Evolutionary conservation across 1,140 invertebrate genomes (phyloP), one percentile per base, ranked within the genome.

Genomic region (Drosophila pallidifrons): DNA sequence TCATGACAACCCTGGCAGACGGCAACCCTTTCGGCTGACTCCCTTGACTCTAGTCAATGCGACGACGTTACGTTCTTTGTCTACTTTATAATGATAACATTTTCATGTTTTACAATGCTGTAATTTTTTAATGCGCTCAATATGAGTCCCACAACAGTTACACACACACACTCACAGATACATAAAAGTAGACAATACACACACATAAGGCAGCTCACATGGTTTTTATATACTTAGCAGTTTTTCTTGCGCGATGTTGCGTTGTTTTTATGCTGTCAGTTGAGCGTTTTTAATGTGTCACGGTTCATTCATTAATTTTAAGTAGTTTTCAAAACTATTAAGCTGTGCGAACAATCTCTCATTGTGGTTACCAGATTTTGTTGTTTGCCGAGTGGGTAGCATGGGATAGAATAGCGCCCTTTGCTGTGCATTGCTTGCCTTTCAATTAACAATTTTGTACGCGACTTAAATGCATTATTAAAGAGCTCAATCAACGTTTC

Each of bases 71-170:
- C 64, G 85, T 54, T 70, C 54, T 75, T 87, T 89, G 82, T 89
- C 85, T 89, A 89, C 63, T 88, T 88, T 89, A 88, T 88, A 88
- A 89, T 88, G 85, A 88, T 88, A 89, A 88, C 85, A 83, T 88
- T 88, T 89, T 83, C 83, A 55, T 88, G 83, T 88, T 68, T 85
- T 75, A 88, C 85, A 89, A 75, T 81, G 77, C 76, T 81, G 67
- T 89, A 88, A 89, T 81, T 82, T 81, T 76, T 67, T 71, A 76
- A 74, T 74, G 75, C 47, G 59, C 64, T 65, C 54, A 60, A 83
- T 78, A 69, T 73, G 77, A 60, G 63, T 80, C 77, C 47, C 77
- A n/a, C 15, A 60, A 54, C 69, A 52, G 6, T 65, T 32, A 16
- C 60, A 49, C 47, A 54, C 57, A 63, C 15, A 15, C 69, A 58